Conservation (phyloP, 2,797 vertebrate species). For the Cuculus canorus region DNA sequence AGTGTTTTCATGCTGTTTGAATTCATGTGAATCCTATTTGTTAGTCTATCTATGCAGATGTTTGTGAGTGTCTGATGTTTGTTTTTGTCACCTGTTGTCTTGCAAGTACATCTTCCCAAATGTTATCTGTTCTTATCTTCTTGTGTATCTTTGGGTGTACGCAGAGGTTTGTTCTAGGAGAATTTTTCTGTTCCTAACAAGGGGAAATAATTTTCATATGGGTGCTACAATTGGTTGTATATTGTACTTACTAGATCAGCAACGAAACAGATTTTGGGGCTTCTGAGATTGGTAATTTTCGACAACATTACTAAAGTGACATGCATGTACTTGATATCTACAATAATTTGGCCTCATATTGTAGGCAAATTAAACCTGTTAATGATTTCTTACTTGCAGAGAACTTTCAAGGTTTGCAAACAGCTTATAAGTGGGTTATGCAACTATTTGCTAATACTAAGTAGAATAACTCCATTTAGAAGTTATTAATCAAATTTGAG, state of each 20-base stretch:
- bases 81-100: background rate
- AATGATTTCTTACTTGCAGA: background rate
- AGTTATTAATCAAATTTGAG: background rate
- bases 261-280: background rate
- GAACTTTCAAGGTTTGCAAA: background rate
- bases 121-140: background rate
- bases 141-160: background rate
- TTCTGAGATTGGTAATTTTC: background rate
- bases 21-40: background rate
- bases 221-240: background rate
- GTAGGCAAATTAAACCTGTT: constrained; percentile 1
- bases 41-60: background rate
- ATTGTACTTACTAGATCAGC: background rate
- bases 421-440: background rate
- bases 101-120: background rate
- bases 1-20: background rate
- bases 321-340: background rate
- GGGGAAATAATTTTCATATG: background rate
- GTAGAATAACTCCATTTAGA: background rate
- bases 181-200: background rate
- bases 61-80: background rate
- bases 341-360: background rate
- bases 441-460: constrained; percentile 9
- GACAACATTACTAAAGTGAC: background rate
- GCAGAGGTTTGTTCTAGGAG: background rate